Evolutionary conservation across 2,797 vertebrate species (phyloP).

Genomic region (Nasua narica): DNA sequence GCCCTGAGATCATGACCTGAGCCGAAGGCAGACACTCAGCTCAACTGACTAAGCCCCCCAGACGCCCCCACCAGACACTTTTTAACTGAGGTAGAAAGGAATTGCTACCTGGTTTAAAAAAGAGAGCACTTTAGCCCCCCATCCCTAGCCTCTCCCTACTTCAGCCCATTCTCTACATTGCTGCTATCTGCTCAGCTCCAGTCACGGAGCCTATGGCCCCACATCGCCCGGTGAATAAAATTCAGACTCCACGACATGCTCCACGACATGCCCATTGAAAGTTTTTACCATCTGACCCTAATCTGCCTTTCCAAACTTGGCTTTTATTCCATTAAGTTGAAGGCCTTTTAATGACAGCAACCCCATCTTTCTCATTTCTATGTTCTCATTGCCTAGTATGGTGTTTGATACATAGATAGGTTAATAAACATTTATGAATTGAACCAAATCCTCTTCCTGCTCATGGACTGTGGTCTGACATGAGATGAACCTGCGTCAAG

Average conservation of each 20-base stretch:
- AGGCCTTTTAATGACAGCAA: background rate
- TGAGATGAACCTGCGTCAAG: background rate
- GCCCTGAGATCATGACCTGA: no score
- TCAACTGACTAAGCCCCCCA: no score
- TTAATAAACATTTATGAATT: background rate
- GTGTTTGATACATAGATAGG: background rate
- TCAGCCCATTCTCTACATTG: background rate
- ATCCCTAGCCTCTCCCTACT: background rate
- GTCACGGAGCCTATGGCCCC: background rate
- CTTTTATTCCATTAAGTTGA: constrained; percentile 37
- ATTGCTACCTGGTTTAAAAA: background rate
- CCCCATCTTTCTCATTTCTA: background rate
- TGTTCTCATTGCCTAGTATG: background rate
- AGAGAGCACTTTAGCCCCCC: background rate
- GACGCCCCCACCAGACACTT: background rate
- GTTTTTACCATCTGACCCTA: background rate
- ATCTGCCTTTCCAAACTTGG: background rate
- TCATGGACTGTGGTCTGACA: background rate
- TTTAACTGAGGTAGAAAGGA: background rate
- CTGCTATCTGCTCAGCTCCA: background rate
- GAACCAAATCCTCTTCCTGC: background rate
- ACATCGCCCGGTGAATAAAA: background rate
- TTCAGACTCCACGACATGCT: background rate
- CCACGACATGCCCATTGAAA: background rate
- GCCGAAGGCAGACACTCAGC: no score